phyloP scores from a whole-genome alignment of 2,113 vertebrate species.

The Picathartes gymnocephalus region DNA sequence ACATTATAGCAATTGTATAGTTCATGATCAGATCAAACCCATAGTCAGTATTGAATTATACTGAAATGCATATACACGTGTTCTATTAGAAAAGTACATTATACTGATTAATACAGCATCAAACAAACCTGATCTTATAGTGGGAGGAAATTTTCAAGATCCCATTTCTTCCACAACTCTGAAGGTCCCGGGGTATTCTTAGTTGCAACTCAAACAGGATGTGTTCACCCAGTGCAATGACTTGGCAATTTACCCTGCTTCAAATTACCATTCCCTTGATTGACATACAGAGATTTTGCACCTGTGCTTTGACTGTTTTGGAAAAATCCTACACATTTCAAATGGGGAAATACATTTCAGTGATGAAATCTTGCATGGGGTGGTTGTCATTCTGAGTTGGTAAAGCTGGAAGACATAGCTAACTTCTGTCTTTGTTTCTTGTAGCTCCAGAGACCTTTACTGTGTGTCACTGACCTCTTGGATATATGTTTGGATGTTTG shows the following conservation, averaged over 20 bases:
- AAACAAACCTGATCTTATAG: neutral
- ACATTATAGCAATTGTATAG: neutral
- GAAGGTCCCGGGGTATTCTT: neutral
- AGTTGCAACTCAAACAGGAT: neutral
- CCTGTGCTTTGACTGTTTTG: neutral
- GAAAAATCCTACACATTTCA: neutral
- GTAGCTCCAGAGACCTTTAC: conserved; percentile 57
- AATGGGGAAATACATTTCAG: neutral
- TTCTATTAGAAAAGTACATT: neutral
- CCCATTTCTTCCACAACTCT: neutral
- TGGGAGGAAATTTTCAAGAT: neutral
- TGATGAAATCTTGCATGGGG: neutral
- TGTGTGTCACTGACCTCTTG: conserved; percentile 67
- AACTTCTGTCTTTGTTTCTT: conserved; percentile 25
- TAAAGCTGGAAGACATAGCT: neutral
- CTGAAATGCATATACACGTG: neutral
- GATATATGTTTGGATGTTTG: conserved; percentile 75
- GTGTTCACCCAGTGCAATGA: neutral
- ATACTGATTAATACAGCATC: neutral
- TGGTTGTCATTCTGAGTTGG: neutral
- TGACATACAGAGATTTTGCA: neutral
- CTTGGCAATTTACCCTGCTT: neutral
- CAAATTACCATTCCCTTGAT: neutral
- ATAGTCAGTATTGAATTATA: neutral
- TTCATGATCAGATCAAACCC: neutral